Percentiles rank a stretch among this genome's conserved stretches.
phyloP scores from a whole-genome alignment of 2,113 vertebrate genomes.

The Ellobius talpinus region DNA sequence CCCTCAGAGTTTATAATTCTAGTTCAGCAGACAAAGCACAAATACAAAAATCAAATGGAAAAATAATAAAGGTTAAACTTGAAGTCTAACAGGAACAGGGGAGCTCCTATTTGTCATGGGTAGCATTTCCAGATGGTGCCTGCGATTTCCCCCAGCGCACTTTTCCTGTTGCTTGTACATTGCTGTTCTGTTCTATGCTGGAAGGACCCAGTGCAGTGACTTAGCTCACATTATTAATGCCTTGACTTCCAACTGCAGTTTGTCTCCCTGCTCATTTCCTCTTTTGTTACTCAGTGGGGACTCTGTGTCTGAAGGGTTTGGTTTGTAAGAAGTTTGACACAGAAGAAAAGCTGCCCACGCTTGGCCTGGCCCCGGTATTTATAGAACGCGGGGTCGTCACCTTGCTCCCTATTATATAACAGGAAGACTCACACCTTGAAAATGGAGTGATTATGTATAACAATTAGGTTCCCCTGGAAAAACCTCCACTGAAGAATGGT shows the following conservation, averaged over 20 bases:
- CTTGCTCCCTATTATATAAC: background rate
- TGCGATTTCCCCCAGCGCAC: background rate
- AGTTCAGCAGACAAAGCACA: slow-evolving; percentile 28
- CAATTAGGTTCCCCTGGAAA: background rate
- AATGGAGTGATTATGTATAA: slow-evolving; percentile 5
- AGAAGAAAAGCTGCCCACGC: background rate
- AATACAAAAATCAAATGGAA: slow-evolving; percentile 38
- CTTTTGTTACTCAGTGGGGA: slow-evolving; percentile 50
- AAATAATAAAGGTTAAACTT: slow-evolving; percentile 58
- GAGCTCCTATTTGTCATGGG: slow-evolving; percentile 25
- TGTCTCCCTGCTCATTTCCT: slow-evolving; percentile 11
- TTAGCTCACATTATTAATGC: background rate
- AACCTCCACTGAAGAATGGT: background rate
- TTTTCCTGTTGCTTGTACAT: slow-evolving; percentile 23
- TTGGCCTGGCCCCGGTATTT: background rate
- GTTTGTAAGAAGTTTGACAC: slow-evolving; percentile 15
- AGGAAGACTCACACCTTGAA: background rate
- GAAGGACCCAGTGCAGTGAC: background rate
- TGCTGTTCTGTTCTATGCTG: background rate
- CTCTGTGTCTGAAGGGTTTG: background rate
- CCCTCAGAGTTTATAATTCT: slow-evolving; percentile 59
- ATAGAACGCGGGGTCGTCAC: background rate
- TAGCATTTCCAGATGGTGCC: slow-evolving; percentile 56
- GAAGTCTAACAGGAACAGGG: slow-evolving; percentile 21
- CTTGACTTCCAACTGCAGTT: slow-evolving; percentile 20